phyloP scores from a whole-genome alignment of 2,888 invertebrate genomes.

The Drosophila subsilvestris region DNA sequence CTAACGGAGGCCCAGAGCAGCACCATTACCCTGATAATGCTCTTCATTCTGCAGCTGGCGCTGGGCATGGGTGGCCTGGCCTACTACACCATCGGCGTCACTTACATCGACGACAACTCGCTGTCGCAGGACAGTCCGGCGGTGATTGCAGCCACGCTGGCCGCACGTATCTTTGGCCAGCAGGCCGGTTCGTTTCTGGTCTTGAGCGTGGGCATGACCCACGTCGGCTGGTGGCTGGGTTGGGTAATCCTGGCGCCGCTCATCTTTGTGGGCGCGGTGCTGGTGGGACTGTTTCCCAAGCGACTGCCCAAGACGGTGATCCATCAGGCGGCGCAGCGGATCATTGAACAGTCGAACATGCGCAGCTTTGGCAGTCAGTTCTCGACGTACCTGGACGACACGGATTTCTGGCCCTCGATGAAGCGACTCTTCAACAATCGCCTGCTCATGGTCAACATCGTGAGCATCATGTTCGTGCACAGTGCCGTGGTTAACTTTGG shows the following conservation, averaged over 20 bases:
- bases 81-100: slow-evolving; percentile 86
- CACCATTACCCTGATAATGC: slow-evolving; percentile 83
- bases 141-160: slow-evolving; percentile 83
- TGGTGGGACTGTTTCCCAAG: slow-evolving; percentile 86
- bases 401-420: slow-evolving; percentile 85
- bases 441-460: slow-evolving; percentile 85
- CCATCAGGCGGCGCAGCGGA: slow-evolving; percentile 86
- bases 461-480: slow-evolving; percentile 85
- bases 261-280: slow-evolving; percentile 84
- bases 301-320: slow-evolving; percentile 85
- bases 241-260: slow-evolving; percentile 85
- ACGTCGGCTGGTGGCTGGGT: slow-evolving; percentile 85
- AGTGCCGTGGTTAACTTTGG: slow-evolving; percentile 86
- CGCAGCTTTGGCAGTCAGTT: slow-evolving; percentile 77
- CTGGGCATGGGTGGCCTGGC: slow-evolving; percentile 85
- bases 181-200: slow-evolving; percentile 83
- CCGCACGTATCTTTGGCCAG: slow-evolving; percentile 81
- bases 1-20: slow-evolving; percentile 74
- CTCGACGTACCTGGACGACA: slow-evolving; percentile 82
- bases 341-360: slow-evolving; percentile 84
- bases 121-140: slow-evolving; percentile 85
- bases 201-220: slow-evolving; percentile 71
- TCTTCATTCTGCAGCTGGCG: slow-evolving; percentile 85
- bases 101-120: slow-evolving; percentile 87
- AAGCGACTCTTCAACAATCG: slow-evolving; percentile 86